Evolutionary conservation across 2,888 invertebrate genomes (phyloP), one percentile per base, ranked within the genome.

Genomic region (Lasioglossum morio): DNA sequence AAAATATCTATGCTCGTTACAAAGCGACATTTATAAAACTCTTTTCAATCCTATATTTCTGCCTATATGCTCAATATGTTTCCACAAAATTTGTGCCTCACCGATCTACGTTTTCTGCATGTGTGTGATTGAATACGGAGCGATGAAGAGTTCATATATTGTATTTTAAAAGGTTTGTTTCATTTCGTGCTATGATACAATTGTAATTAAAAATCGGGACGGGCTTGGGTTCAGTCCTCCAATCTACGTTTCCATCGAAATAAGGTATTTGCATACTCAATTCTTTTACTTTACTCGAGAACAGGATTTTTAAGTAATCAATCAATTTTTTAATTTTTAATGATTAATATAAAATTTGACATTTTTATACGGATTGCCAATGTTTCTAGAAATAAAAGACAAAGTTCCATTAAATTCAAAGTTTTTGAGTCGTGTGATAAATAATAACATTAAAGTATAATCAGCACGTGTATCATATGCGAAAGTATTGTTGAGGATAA

Each of bases 1-100:
- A 46, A 76, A 76, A 63, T 63, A 43, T 40, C 40, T 63, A 23
- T 76, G 63, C 4, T 30, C 19, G 30, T 63, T 23, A 43, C 30
- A 30, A 43, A 30, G 19, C 43, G 43, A 43, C 30, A 30, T 12
- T 63, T 76, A 76, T 63, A 43, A 76, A 76, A 63, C 30, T 43
- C 30, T 5, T 37, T 30, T n/a, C 4, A 19, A 63, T 27, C 5
- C 63, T 63, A 5, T 76, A 73, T 63, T 63, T 12, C 40, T 7
- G 40, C 63, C 43, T 76, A 19, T 63, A 23, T 10, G 12, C 19
- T 23, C 60, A 63, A 46, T 27, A 60, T 60, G 40, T 19, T 75
- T 40, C 63, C 63, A 30, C 63, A 63, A 63, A 63, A 63, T 63
- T 63, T 30, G 30, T 30, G 27, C 16, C 27, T 16, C 63, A 7